Evolutionary conservation across 92 coral and sea anemone species (phyloP).

Genomic region (Ricordea florida): DNA sequence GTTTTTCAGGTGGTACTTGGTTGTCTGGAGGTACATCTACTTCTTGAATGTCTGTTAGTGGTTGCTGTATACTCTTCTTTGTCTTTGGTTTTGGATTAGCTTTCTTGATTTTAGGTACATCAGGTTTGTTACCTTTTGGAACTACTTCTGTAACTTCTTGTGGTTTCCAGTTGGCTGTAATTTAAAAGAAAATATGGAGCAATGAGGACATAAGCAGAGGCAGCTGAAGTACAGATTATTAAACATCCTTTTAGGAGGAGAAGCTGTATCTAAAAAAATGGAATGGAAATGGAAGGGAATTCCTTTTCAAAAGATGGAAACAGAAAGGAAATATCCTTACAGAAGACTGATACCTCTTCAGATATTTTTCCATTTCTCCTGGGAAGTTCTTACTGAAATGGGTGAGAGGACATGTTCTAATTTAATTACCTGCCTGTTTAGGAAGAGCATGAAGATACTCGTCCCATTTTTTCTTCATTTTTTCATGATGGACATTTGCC

Average conservation of each 20-base stretch:
- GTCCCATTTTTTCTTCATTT: conserved; percentile 95
- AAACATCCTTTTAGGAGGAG: no score
- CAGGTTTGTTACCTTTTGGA: conserved; percentile 29
- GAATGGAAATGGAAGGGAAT: no score
- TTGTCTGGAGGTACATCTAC: conserved; percentile 19
- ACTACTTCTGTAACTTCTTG: conserved; percentile 29
- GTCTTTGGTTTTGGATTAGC: conserved; percentile 54
- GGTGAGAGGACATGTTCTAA: no score
- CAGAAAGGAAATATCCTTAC: no score
- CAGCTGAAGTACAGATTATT: no score
- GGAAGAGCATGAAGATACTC: conserved; percentile 69
- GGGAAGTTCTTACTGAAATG: no score
- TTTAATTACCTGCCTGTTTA: conserved; percentile 83
- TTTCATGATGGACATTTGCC: conserved; percentile 91
- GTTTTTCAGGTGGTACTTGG: not conserved
- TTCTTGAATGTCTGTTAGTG: conserved; percentile 31
- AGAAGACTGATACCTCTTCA: no score
- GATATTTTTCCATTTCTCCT: no score
- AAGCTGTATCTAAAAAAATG: no score
- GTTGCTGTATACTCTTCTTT: conserved; percentile 69
- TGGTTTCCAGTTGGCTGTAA: conserved; percentile 70
- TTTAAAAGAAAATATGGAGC: not conserved
- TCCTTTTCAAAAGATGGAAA: no score
- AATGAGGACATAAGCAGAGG: not conserved
- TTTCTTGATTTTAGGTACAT: conserved; percentile 14